Percentiles rank a stretch among this genome's conserved stretches.
Conservation (phyloP, 2,113 vertebrate genomes). For the Cairina moschata region DNA sequence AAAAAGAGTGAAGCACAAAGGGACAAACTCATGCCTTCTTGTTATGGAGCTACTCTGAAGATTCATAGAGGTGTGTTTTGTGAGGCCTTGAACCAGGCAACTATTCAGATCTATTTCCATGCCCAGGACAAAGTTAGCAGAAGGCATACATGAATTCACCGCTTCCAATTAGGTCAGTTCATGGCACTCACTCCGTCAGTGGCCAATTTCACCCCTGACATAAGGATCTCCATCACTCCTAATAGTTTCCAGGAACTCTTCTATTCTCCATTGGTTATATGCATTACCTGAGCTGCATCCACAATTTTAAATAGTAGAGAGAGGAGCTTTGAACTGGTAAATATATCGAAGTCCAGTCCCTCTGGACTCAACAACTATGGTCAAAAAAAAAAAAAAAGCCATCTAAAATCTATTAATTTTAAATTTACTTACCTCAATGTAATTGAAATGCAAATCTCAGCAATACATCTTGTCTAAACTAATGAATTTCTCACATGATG, state of each 20-base stretch:
- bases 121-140: neutral
- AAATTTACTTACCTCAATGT: neutral
- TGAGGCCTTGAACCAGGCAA: neutral
- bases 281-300: neutral
- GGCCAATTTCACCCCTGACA: neutral
- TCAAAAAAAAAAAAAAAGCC: neutral
- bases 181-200: neutral
- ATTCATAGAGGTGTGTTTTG: neutral
- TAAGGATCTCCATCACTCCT: neutral
- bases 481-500: neutral
- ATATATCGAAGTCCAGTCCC: neutral
- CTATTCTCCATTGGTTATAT: neutral
- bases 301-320: neutral
- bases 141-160: neutral
- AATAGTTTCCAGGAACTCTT: neutral
- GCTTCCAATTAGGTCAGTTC: neutral
- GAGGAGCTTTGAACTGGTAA: neutral
- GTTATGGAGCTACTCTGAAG: neutral
- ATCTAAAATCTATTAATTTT: neutral
- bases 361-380: no score
- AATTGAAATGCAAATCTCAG: slow-evolving; percentile 14
- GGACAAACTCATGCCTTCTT: neutral
- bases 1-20: neutral
- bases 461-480: neutral
- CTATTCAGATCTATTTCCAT: accelerated